Evolutionary conservation across 2,797 vertebrate species (phyloP), one percentile per base, ranked within the genome.

Genomic region (Mormyrus proboscirostris): DNA sequence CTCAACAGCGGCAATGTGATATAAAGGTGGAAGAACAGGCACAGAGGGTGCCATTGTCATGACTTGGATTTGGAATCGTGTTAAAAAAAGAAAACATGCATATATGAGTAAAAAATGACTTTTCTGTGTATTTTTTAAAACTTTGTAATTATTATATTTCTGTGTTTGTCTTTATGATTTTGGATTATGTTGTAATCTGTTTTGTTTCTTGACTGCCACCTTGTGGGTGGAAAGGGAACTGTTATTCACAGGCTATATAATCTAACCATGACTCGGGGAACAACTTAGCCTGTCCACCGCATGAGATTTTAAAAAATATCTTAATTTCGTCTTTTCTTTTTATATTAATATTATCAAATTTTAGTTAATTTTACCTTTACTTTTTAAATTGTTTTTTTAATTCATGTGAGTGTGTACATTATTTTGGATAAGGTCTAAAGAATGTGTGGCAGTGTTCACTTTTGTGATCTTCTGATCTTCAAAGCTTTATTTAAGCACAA

Each of bases 61-160:
- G 82, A 9, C 9, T 22, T 22, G 25, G 16, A 84, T 84, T 84
- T 49, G 44, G 44, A 84, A 47, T 84, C 82, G 4, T 84, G 49
- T 29, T 25, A 16, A 47, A 19, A 83, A 49, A 47, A 86, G n/a
- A 57, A 12, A 38, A 57, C 19, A 65, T n/a, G 16, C 55, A 83
- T 19, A 9, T 6, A 16, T 83, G 16, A 22, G 8, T 33, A 44
- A 44, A 59, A 51, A 19, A 57, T 25, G 47, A 12, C 82, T 25
- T 50, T 84, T 84, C 2, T 2, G n/a, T 19, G 53, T 59, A 51
- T 16, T 41, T 38, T 41, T 62, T 4, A 44, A 62, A 59, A 62
- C 44, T 59, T n/a, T 87, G 79, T 83, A 83, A 83, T 83, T 85
- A 50, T 38, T 59, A 87, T 87, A 59, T 59, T 87, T 57, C 38